Conservation (phyloP, 1,140 invertebrate species). For the Tyrophagus putrescentiae region DNA sequence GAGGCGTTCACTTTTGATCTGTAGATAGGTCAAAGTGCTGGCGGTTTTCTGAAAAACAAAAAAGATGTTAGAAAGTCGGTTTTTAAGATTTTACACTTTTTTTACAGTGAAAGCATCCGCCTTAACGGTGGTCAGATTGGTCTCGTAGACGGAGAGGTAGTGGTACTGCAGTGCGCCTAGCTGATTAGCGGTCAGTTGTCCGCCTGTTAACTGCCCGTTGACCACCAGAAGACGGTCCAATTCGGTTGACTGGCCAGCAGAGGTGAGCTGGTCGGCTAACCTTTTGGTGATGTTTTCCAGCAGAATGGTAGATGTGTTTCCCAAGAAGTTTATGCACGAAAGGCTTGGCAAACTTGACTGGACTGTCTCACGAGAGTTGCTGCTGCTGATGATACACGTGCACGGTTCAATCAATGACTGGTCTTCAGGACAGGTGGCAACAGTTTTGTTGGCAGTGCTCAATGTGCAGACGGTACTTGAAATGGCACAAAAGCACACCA, state of each 20-base stretch:
- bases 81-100: too few relatives aligned
- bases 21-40: not conserved
- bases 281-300: not conserved
- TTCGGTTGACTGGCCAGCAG: not conserved
- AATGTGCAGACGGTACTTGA: too few relatives aligned
- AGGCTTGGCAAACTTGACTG: not conserved
- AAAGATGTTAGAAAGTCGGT: not conserved
- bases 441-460: too few relatives aligned
- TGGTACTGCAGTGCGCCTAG: not conserved
- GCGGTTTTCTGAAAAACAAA: not conserved
- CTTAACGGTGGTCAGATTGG: not conserved
- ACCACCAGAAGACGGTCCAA: not conserved
- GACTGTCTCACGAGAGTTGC: too few relatives aligned
- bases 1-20: not conserved
- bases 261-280: not conserved
- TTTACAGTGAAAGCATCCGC: not conserved
- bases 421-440: slow-evolving; percentile 1
- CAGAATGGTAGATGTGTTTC: not conserved
- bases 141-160: slow-evolving; percentile 5
- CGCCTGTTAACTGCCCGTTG: not conserved
- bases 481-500: too few relatives aligned
- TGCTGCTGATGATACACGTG: not conserved
- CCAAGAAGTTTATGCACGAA: not conserved
- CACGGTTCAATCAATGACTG: not conserved
- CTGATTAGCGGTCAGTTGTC: not conserved